Conservation (phyloP, 2,113 vertebrate species). For the Marcusenius ussheri region DNA sequence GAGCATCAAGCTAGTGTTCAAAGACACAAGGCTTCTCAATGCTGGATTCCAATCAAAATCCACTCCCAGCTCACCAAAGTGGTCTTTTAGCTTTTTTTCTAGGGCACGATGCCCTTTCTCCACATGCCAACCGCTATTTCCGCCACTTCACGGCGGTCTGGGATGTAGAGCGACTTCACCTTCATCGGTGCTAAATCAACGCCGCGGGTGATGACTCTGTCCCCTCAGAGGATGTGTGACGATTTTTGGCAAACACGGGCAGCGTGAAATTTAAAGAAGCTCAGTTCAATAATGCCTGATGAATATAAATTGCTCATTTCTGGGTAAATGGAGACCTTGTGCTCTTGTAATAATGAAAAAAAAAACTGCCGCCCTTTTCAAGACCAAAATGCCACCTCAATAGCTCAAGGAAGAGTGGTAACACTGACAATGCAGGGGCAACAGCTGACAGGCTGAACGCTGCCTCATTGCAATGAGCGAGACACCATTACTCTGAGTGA, state of each 20-base stretch:
- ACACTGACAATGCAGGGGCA: not conserved
- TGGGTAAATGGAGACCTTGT: slow-evolving; percentile 40
- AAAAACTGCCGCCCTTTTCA: slow-evolving; percentile 7
- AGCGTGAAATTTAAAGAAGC: slow-evolving; percentile 24
- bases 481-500: not conserved
- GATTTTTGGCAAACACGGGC: slow-evolving; percentile 17
- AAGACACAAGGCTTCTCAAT: not conserved
- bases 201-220: not conserved
- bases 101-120: not conserved
- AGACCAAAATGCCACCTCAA: slow-evolving; percentile 1
- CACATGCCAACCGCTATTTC: not conserved
- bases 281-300: slow-evolving; percentile 29
- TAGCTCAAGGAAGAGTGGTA: not conserved
- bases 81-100: not conserved
- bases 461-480: not conserved
- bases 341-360: slow-evolving; percentile 15
- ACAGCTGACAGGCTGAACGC: not conserved
- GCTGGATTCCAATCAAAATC: not conserved
- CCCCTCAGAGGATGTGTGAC: not conserved
- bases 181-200: not conserved
- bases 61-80: not conserved
- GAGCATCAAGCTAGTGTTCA: not conserved
- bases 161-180: not conserved
- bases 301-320: slow-evolving; percentile 46
- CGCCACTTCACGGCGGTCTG: not conserved